A percentile compares a stretch with the other conserved stretches of the same genome.
Conservation (phyloP, 2,113 vertebrate genomes). For the Misgurnus anguillicaudatus region DNA sequence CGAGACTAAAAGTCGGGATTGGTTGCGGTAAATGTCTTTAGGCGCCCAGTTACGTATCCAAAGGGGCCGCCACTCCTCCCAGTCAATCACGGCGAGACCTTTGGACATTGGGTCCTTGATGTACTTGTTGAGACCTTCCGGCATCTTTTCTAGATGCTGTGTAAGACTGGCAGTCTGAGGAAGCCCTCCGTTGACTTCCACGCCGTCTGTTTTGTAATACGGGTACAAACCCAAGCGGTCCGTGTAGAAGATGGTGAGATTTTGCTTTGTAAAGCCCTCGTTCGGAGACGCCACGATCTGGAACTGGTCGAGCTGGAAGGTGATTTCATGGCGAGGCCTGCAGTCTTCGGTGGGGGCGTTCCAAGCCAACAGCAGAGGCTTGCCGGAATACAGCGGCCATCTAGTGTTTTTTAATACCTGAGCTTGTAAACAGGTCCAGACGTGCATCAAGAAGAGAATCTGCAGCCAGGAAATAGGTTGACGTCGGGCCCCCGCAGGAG, state of each 20-base stretch:
- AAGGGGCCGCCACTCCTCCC: conserved; percentile 84
- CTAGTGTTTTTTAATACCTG: conserved; percentile 71
- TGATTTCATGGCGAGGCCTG: conserved; percentile 64
- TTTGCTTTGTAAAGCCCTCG: conserved; percentile 78
- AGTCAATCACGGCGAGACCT: conserved; percentile 81
- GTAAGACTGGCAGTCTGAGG: conserved; percentile 76
- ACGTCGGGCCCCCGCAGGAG: background rate
- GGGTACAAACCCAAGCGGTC: conserved; percentile 80
- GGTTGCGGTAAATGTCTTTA: conserved; percentile 76
- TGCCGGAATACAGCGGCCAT: conserved; percentile 75
- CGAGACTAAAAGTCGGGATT: conserved; percentile 66
- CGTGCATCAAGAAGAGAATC: conserved; percentile 60
- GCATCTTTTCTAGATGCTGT: conserved; percentile 72
- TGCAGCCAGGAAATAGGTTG: conserved; percentile 35
- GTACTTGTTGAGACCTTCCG: conserved; percentile 65
- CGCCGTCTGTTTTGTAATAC: conserved; percentile 64
- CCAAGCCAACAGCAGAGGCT: conserved; percentile 79
- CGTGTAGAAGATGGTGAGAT: conserved; percentile 82
- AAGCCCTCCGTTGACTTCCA: conserved; percentile 67
- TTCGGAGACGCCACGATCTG: conserved; percentile 76
- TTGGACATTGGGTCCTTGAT: conserved; percentile 70
- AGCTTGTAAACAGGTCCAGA: conserved; percentile 61
- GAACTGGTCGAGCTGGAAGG: conserved; percentile 72
- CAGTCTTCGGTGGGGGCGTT: conserved; percentile 82
- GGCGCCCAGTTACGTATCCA: conserved; percentile 82